A percentile compares a stretch with the other conserved stretches of the same genome.
Conservation (phyloP, 2,113 vertebrate species). For the Bambusicola thoracicus region DNA sequence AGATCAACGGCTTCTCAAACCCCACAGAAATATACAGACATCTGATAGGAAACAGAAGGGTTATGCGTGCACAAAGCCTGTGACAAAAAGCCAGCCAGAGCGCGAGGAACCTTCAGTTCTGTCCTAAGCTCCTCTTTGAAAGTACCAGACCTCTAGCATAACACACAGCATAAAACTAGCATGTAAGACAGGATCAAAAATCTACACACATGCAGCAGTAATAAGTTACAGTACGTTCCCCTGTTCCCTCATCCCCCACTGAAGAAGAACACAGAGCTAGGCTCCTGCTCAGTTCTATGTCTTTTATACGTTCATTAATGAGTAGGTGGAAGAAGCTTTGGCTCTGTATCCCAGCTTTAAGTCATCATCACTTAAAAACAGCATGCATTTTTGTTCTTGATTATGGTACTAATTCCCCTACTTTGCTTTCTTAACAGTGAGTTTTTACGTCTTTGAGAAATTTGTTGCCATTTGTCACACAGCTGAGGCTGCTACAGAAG, state of each 20-base stretch:
- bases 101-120: fast-evolving
- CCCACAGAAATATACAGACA: background rate
- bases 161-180: background rate
- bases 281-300: background rate
- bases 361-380: background rate
- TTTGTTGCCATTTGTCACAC: background rate
- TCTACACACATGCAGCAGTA: fast-evolving
- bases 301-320: background rate
- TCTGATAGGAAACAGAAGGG: background rate
- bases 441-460: background rate
- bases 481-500: background rate
- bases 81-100: background rate
- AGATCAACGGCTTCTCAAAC: background rate
- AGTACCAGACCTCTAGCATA: background rate
- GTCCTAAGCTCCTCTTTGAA: background rate
- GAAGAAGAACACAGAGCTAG: background rate
- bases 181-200: background rate
- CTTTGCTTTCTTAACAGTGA: background rate
- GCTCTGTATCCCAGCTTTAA: background rate
- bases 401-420: background rate
- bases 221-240: background rate
- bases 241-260: background rate
- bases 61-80: background rate
- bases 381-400: background rate
- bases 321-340: background rate